A percentile compares a stretch with the other conserved stretches of the same genome.
Evolutionary conservation across 2,888 invertebrate species (phyloP).

Genomic region (Tenthredo notha): DNA sequence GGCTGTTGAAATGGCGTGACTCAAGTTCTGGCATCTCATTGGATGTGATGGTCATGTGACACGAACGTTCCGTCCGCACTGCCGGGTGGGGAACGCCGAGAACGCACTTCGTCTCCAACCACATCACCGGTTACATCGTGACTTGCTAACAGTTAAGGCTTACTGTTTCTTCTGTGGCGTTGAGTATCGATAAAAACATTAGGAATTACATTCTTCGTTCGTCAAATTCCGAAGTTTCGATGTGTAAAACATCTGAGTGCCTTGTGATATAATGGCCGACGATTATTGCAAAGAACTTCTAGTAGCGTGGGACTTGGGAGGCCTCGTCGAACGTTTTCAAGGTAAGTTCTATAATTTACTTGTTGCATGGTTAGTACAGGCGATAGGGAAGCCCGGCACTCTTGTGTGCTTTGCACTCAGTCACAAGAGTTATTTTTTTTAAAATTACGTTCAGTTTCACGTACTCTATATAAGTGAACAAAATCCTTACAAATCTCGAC

Average conservation of each 20-base stretch:
- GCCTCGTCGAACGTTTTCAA: constrained; percentile 30
- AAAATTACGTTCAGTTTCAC: too few relatives aligned
- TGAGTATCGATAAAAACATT: background rate
- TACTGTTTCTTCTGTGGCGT: too few relatives aligned
- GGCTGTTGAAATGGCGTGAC: constrained; percentile 30
- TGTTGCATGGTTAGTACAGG: background rate
- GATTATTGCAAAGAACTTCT: constrained; percentile 19
- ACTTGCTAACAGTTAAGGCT: too few relatives aligned
- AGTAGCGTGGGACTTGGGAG: constrained; percentile 15
- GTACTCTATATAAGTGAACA: too few relatives aligned
- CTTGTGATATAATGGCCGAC: constrained; percentile 27
- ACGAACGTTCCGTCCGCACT: background rate
- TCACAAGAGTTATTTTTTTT: too few relatives aligned
- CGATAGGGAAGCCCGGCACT: background rate
- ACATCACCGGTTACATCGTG: background rate
- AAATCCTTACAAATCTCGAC: too few relatives aligned
- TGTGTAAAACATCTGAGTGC: background rate
- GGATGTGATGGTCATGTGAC: constrained; percentile 31
- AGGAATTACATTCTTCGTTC: background rate
- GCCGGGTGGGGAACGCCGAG: background rate
- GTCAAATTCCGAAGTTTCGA: background rate
- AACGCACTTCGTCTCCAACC: constrained; percentile 15
- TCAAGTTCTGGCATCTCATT: constrained; percentile 14
- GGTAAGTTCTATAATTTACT: constrained; percentile 36
- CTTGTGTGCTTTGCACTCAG: too few relatives aligned